Conservation (phyloP, 1,140 invertebrate species). For the Drosophila varians region DNA sequence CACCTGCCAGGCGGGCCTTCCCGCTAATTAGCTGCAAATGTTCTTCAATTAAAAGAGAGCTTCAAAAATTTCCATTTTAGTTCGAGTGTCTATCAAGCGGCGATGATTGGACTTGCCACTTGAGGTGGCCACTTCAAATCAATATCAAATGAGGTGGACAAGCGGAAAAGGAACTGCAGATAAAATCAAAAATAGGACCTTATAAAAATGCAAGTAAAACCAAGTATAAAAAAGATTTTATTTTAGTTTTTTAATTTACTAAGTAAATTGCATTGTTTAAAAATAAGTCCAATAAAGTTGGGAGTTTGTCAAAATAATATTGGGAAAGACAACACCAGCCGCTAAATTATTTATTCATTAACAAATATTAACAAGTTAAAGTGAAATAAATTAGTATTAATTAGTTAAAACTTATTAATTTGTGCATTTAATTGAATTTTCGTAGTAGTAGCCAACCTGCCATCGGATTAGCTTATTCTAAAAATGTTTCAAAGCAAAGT, state of each 20-base stretch:
- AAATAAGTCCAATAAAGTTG: too few relatives aligned
- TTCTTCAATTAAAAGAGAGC: conserved; percentile 64
- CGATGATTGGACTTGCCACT: conserved; percentile 28
- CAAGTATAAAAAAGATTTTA: too few relatives aligned
- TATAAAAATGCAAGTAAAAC: too few relatives aligned
- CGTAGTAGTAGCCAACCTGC: neutral
- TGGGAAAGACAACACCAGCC: too few relatives aligned
- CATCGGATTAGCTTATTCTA: neutral
- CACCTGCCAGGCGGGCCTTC: too few relatives aligned
- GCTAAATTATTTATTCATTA: too few relatives aligned
- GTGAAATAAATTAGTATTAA: too few relatives aligned
- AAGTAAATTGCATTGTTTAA: too few relatives aligned
- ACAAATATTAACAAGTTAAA: too few relatives aligned
- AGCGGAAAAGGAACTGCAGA: conserved; percentile 45
- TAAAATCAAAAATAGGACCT: conserved; percentile 1
- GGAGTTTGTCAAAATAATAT: too few relatives aligned
- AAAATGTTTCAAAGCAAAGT: conserved; percentile 6
- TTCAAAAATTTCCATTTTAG: conserved; percentile 17
- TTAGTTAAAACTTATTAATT: neutral
- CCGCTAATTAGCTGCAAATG: conserved; percentile 65
- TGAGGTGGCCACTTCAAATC: conserved; percentile 16
- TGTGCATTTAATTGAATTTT: neutral
- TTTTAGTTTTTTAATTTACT: too few relatives aligned
- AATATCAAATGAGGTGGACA: conserved; percentile 34
- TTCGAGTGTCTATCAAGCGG: conserved; percentile 36